Evolutionary conservation across 2,888 invertebrate species (phyloP), one percentile per base, ranked within the genome.

Genomic region (Biston betularia): DNA sequence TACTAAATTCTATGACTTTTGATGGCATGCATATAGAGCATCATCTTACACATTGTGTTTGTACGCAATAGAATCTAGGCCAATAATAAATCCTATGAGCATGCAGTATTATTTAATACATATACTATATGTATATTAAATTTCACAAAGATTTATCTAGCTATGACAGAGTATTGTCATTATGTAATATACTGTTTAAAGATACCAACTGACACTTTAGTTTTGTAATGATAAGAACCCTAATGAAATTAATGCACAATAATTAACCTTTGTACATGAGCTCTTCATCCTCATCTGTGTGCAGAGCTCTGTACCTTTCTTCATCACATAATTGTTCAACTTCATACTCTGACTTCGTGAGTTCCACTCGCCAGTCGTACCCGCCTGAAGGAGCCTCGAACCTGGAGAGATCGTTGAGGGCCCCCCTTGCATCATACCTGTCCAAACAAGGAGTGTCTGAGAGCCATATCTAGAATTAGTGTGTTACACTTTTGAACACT

Each of bases 341-440:
- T 69, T 96, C 96, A 75, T 95, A 94, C 87, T 98, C 97, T 54
- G 96, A 96, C 75, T 95, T 95, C 53, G 96, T 96, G 61, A 97
- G 93, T 80, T 95, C 95, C 70, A 95, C 94, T 54, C 94, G 93
- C 84, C 94, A 94, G 80, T 93, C 92, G 78, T 91, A 95, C 76
- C 97, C 97, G 78, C 97, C 97, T 7, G 96, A 94, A 59, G 96
- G 96, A 42, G 97, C 96, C 90, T 98, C 98, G 85, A 96, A 96
- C 40, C 95, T 94, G 59, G 95, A 92, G 81, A 99, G 94, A 91
- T 99, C 99, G 80, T 96, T 97, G 77, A 99, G 95, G 64, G 98
- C 97, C 66, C 98, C 99, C 76, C 99, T 95, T 71, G 98, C 98
- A 94, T 99, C 99, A 93, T 99, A 99, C 94, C 99, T 99, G 89